Conservation (phyloP, 2,888 invertebrate species). For the Mechanitis messenoides region DNA sequence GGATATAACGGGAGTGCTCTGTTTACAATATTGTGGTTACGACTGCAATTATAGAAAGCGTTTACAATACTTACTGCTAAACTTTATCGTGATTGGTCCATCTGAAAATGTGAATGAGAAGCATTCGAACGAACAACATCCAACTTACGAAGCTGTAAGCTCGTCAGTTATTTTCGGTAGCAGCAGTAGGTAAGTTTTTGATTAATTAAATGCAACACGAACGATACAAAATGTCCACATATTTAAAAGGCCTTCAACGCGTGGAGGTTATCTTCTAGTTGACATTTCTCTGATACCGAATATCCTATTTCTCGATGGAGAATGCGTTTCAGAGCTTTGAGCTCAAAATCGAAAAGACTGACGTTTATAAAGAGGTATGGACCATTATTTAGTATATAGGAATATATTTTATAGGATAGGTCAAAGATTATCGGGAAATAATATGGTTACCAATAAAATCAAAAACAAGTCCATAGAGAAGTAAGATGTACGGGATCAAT, state of each 20-base stretch:
- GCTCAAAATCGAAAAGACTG: neutral
- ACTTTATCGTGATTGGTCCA: constrained; percentile 67
- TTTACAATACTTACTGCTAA: constrained; percentile 53
- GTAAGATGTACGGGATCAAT: constrained; percentile 35
- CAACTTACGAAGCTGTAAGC: constrained; percentile 40
- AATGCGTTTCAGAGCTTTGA: constrained; percentile 22
- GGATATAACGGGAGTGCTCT: constrained; percentile 12
- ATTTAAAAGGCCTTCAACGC: constrained; percentile 21
- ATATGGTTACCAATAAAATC: constrained; percentile 35
- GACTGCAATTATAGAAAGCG: constrained; percentile 43
- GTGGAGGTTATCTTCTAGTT: constrained; percentile 23
- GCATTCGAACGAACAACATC: constrained; percentile 35
- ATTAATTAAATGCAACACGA: constrained; percentile 16
- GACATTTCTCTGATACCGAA: constrained; percentile 40
- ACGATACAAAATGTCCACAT: constrained; percentile 20
- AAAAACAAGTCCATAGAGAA: constrained; percentile 35
- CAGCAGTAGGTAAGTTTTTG: constrained; percentile 2
- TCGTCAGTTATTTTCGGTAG: constrained; percentile 28
- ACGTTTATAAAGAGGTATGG: neutral
- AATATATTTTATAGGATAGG: no score
- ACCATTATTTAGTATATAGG: neutral
- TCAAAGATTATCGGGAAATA: constrained; percentile 26
- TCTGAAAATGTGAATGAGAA: constrained; percentile 53
- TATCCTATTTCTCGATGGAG: constrained; percentile 23
- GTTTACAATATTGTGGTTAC: constrained; percentile 21